Conservation (phyloP, 2,888 invertebrate species). For the Tiliacea citrago region DNA sequence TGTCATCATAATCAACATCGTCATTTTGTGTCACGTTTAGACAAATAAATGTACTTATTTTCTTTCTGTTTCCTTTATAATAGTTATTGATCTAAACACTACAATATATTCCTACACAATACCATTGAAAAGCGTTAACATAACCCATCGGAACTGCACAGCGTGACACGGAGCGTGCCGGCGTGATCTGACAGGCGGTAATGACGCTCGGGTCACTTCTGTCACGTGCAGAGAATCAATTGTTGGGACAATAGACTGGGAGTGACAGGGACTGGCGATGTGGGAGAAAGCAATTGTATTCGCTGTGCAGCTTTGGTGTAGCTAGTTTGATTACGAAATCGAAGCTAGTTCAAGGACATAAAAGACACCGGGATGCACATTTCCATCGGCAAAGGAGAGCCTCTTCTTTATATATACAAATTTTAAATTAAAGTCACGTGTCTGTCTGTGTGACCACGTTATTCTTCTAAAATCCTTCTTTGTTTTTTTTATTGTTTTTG, state of each 20-base stretch:
- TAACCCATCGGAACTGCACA: conserved; percentile 27
- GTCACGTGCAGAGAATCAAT: conserved; percentile 58
- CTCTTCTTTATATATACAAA: too few relatives aligned
- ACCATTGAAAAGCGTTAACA: neutral
- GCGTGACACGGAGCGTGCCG: conserved; percentile 27
- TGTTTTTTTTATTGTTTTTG: too few relatives aligned
- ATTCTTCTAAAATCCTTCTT: too few relatives aligned
- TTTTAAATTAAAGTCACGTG: too few relatives aligned
- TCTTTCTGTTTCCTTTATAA: neutral
- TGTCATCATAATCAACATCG: too few relatives aligned
- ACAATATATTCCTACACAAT: neutral
- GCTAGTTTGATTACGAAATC: neutral
- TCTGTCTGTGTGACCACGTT: too few relatives aligned
- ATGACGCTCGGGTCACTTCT: conserved; percentile 55
- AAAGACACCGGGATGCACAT: neutral
- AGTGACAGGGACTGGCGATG: conserved; percentile 10
- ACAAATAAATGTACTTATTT: neutral
- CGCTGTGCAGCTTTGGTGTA: neutral
- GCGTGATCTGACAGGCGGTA: conserved; percentile 57
- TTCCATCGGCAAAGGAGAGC: neutral
- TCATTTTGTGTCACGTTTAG: neutral
- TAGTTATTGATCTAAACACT: neutral
- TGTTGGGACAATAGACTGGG: conserved; percentile 39
- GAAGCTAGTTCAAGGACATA: neutral
- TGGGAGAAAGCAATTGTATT: conserved; percentile 29